Percentiles rank a stretch among this genome's conserved stretches.
phyloP scores from a whole-genome alignment of 2,113 vertebrate species.

The Camelus dromedarius region DNA sequence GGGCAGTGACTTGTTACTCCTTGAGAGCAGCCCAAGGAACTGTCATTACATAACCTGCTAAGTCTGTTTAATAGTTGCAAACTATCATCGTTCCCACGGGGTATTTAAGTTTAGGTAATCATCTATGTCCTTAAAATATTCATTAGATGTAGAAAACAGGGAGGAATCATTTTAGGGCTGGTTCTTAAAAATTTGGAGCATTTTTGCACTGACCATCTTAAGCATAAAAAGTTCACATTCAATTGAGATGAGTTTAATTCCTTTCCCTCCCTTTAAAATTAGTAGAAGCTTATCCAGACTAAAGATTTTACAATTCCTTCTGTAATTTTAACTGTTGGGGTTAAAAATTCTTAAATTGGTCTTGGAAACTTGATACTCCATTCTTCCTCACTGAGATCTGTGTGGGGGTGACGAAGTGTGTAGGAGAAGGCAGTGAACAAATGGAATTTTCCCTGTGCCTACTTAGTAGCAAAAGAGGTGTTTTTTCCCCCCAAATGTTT shows the following conservation, averaged over 20 bases:
- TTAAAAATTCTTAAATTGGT: background rate
- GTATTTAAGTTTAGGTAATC: background rate
- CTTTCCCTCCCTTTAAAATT: conserved; percentile 53
- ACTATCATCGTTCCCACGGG: background rate
- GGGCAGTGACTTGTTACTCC: background rate
- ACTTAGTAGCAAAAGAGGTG: background rate
- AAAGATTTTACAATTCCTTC: conserved; percentile 46
- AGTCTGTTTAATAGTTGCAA: background rate
- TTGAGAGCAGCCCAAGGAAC: background rate
- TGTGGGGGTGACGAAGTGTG: background rate
- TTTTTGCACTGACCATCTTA: background rate
- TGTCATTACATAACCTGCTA: background rate
- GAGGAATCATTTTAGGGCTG: conserved; percentile 1
- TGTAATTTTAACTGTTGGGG: conserved; percentile 2
- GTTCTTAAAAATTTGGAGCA: background rate
- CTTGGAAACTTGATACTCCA: background rate
- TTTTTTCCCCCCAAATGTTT: background rate
- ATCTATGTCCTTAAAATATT: conserved; percentile 12
- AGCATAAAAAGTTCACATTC: background rate
- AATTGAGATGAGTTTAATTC: background rate
- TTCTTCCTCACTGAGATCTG: background rate
- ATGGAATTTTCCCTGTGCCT: conserved; percentile 43
- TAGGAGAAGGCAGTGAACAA: background rate
- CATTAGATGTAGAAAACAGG: background rate
- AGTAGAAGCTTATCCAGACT: background rate